Percentiles rank a stretch among this genome's conserved stretches.
phyloP scores from a whole-genome alignment of 2,797 vertebrate species.

The Melanotaenia maccullochi region DNA sequence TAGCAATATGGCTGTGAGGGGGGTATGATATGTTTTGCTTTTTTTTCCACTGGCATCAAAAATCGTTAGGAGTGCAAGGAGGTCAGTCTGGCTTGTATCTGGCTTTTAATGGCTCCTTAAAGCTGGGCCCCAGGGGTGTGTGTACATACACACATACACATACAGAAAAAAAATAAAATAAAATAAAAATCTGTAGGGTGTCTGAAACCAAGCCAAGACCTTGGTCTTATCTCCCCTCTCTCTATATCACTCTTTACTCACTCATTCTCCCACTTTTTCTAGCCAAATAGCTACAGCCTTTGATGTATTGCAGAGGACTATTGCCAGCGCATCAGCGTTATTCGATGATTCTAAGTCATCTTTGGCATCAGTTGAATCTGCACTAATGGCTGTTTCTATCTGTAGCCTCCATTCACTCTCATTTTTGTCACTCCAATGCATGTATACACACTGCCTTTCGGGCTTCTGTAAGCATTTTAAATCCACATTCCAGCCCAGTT shows the following conservation, averaged over 20 bases:
- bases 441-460: constrained; percentile 12
- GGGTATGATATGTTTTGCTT: constrained; percentile 74
- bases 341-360: constrained; percentile 56
- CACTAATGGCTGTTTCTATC: constrained; percentile 38
- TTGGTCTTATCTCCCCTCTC: constrained; percentile 49
- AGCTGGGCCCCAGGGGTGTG: constrained; percentile 70
- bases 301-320: constrained; percentile 66
- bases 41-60: constrained; percentile 77
- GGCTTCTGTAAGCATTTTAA: constrained; percentile 3
- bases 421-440: constrained; percentile 22
- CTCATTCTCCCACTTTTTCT: constrained; percentile 38
- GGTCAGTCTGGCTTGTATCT: constrained; percentile 76
- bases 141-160: constrained; percentile 7
- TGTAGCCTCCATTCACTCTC: constrained; percentile 11
- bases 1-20: constrained; percentile 74
- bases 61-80: constrained; percentile 77
- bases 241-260: constrained; percentile 50
- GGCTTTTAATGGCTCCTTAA: constrained; percentile 81
- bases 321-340: constrained; percentile 51
- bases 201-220: constrained; percentile 71
- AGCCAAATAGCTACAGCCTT: constrained; percentile 55
- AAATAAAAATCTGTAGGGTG: constrained; percentile 30
- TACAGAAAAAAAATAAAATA: constrained; percentile 17
- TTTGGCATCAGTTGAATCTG: constrained; percentile 35
- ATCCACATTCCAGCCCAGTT: constrained; percentile 5